phyloP scores from a whole-genome alignment of 2,888 invertebrate genomes.

The Agrotis exclamationis region DNA sequence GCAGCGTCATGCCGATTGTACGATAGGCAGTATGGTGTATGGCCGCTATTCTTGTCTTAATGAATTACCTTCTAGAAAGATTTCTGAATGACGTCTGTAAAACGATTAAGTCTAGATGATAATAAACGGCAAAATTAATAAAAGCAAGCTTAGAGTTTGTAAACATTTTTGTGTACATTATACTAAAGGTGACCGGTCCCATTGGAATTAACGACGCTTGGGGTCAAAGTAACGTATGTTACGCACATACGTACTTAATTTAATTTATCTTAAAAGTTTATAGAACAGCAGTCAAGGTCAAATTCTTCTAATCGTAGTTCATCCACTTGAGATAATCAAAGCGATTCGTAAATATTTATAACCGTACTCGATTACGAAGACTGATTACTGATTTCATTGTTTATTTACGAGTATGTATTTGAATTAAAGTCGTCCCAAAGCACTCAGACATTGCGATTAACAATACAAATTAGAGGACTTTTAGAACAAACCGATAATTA shows the following conservation, averaged over 20 bases:
- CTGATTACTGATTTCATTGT: conserved; percentile 25
- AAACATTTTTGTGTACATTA: conserved; percentile 6
- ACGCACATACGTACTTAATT: not conserved
- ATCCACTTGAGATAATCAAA: conserved; percentile 11
- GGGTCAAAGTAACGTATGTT: not conserved
- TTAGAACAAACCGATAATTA: conserved; percentile 18
- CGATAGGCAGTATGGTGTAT: no score
- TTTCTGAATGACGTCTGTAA: conserved; percentile 3
- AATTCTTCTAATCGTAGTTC: conserved; percentile 12
- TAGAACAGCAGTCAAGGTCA: conserved; percentile 19
- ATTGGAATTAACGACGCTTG: conserved; percentile 1
- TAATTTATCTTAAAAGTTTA: conserved; percentile 3
- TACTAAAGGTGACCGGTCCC: conserved; percentile 16
- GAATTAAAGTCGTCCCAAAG: conserved; percentile 13
- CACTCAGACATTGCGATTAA: conserved; percentile 23
- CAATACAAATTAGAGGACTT: conserved; percentile 26
- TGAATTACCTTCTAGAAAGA: conserved; percentile 13
- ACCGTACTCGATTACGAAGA: conserved; percentile 30
- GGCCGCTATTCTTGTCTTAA: conserved; percentile 9
- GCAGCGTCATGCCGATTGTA: no score
- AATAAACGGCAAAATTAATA: not conserved
- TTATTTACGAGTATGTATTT: conserved; percentile 13
- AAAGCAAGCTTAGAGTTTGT: not conserved
- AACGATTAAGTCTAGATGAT: conserved; percentile 41
- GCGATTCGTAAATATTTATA: conserved; percentile 41